Percentiles rank a stretch among this genome's conserved stretches.
These are phyloP conservation scores for Leptopilina syphax DNA, from an alignment of 2,888 invertebrate genomes.

Conservation along the genomic window DNA sequence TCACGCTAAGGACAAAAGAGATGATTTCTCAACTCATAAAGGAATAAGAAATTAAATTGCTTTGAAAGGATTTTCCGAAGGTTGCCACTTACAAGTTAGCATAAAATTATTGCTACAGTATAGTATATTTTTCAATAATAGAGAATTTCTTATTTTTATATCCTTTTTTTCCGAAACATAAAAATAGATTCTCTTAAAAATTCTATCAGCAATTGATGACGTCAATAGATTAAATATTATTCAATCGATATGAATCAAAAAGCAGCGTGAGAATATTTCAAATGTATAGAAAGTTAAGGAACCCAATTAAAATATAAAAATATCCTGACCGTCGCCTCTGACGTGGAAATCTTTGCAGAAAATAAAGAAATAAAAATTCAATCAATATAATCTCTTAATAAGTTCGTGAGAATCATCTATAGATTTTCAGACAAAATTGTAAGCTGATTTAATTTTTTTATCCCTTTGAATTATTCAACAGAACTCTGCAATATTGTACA, in stretches of 20 bases:
- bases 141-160: no score
- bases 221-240: constrained; percentile 7
- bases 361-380: neutral
- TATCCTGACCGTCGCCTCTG: neutral
- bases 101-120: neutral
- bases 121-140: neutral
- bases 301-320: constrained; percentile 7
- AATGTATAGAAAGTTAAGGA: neutral
- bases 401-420: no score
- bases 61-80: constrained; percentile 34
- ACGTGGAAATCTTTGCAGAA: neutral
- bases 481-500: no score
- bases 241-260: neutral
- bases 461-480: no score
- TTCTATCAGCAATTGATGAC: neutral
- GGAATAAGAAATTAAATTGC: neutral
- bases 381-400: neutral
- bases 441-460: no score
- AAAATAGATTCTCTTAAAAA: no score
- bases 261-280: neutral
- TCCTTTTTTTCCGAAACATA: no score
- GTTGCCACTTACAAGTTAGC: constrained; percentile 4
- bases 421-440: no score
- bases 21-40: constrained; percentile 13
- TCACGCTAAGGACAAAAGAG: constrained; percentile 14